Evolutionary conservation across 2,888 invertebrate species (phyloP).

Genomic region (Heterodera filipjevi): DNA sequence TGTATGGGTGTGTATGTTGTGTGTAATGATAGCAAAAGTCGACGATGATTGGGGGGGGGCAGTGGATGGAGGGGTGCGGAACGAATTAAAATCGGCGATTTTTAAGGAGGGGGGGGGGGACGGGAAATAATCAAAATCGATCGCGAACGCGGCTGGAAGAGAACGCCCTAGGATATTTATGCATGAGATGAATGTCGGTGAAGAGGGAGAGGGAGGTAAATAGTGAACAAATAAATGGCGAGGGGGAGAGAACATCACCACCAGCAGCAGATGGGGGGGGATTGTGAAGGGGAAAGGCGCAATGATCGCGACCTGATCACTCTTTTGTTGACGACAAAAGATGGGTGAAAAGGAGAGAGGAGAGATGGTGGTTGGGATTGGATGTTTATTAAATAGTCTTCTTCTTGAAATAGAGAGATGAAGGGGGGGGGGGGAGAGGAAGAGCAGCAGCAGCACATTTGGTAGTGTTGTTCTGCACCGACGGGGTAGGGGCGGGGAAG

Average conservation of each 20-base stretch:
- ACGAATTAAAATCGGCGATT: neutral
- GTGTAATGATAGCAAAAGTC: conserved; percentile 9
- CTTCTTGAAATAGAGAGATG: too few relatives aligned
- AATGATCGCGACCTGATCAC: too few relatives aligned
- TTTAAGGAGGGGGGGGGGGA: neutral
- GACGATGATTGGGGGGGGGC: neutral
- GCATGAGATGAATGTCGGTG: neutral
- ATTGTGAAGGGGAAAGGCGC: neutral
- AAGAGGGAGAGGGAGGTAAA: neutral
- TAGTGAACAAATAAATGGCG: neutral
- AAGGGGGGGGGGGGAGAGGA: neutral
- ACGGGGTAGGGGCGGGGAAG: neutral
- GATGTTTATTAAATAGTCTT: too few relatives aligned
- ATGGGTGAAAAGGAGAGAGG: too few relatives aligned
- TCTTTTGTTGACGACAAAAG: too few relatives aligned
- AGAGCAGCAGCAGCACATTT: too few relatives aligned
- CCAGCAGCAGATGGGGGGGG: neutral
- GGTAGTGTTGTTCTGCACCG: neutral
- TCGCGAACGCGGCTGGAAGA: neutral
- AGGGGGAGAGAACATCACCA: too few relatives aligned
- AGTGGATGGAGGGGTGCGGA: neutral
- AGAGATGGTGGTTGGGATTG: too few relatives aligned
- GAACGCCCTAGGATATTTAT: neutral
- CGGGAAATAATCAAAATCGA: conserved; percentile 9
- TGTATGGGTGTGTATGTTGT: neutral